Percentiles rank a stretch among this genome's conserved stretches.
Evolutionary conservation across 1,140 invertebrate genomes (phyloP).

Genomic region (Ceratina australensis): DNA sequence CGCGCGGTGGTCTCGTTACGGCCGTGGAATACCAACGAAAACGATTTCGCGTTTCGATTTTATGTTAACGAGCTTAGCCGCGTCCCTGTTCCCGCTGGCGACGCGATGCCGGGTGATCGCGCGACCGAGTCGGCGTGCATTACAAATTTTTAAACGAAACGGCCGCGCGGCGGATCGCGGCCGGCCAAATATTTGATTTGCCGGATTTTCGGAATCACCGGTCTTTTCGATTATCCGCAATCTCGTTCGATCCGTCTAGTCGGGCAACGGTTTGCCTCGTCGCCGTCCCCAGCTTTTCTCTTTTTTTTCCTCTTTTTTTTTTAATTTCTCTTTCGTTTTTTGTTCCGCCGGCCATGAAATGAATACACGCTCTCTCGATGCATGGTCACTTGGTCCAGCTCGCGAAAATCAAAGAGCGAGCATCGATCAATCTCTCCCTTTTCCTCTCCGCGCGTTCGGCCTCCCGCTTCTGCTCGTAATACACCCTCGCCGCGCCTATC

Average conservation of each 20-base stretch:
- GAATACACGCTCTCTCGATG: slow-evolving; percentile 51
- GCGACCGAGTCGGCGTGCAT: not conserved
- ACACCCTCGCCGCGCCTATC: not conserved
- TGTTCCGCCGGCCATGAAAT: slow-evolving; percentile 48
- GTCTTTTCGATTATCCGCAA: slow-evolving; percentile 42
- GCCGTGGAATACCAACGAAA: not conserved
- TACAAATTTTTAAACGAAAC: slow-evolving; percentile 23
- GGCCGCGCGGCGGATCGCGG: not conserved
- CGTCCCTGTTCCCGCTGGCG: too few relatives aligned
- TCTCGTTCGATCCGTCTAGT: slow-evolving; percentile 5
- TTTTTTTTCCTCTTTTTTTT: slow-evolving; percentile 26
- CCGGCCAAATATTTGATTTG: slow-evolving; percentile 29
- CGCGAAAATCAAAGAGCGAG: slow-evolving; percentile 60
- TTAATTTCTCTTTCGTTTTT: slow-evolving; percentile 52
- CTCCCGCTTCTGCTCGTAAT: not conserved
- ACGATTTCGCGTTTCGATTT: not conserved
- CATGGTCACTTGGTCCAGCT: slow-evolving; percentile 49
- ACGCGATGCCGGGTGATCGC: too few relatives aligned
- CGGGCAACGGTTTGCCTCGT: slow-evolving; percentile 20
- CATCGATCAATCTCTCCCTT: slow-evolving; percentile 41
- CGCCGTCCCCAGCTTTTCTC: slow-evolving; percentile 32
- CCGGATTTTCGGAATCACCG: slow-evolving; percentile 34
- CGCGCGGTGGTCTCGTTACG: not conserved
- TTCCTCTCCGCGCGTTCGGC: not conserved
- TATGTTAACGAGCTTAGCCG: not conserved